Conservation (phyloP, 2,888 invertebrate genomes). For the Thyatira batis region DNA sequence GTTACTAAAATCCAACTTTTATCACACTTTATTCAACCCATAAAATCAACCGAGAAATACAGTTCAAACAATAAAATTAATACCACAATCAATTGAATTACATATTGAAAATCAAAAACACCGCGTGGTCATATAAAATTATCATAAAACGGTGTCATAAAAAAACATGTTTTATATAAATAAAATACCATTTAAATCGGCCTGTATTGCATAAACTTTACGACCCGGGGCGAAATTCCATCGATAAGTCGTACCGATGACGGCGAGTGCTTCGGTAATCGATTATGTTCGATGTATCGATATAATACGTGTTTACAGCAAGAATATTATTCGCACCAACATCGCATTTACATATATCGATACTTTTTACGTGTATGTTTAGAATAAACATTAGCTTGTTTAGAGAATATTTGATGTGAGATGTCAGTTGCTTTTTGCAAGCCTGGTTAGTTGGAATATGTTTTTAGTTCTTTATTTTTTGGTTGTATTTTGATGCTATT, state of each 20-base stretch:
- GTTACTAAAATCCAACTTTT: no score
- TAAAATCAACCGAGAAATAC: background rate
- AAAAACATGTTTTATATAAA: background rate
- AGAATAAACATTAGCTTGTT: background rate
- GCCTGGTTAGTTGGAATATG: no score
- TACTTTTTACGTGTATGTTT: background rate
- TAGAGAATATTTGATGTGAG: background rate
- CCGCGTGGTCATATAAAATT: background rate
- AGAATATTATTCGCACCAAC: constrained; percentile 27
- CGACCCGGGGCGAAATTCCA: constrained; percentile 28
- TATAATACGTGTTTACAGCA: constrained; percentile 9
- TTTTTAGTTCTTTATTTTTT: no score
- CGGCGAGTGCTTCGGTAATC: constrained; percentile 36
- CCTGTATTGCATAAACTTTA: constrained; percentile 31
- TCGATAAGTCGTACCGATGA: constrained; percentile 41
- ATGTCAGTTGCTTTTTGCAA: no score
- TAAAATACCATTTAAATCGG: constrained; percentile 10
- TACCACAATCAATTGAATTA: background rate
- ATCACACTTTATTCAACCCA: no score
- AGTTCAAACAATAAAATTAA: background rate
- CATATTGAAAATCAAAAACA: background rate
- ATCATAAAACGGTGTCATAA: background rate
- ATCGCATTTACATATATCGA: constrained; percentile 3
- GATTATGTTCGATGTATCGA: constrained; percentile 25
- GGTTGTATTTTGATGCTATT: no score